Percentiles rank a stretch among this genome's conserved stretches.
Evolutionary conservation across 2,113 vertebrate species (phyloP).

Genomic region (Neodon shergylaensis): DNA sequence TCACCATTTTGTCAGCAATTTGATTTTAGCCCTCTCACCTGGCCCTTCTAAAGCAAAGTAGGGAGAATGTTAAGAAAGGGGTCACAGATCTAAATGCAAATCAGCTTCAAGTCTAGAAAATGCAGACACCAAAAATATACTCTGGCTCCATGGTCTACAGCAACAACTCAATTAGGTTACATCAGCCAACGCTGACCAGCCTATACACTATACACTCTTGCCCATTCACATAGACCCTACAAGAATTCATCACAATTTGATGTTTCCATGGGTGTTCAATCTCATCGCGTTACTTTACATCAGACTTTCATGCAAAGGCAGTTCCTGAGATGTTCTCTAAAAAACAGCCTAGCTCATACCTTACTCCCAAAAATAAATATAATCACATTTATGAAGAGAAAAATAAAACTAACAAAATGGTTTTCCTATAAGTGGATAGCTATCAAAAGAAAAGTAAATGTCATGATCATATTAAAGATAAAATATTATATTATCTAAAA

Average conservation of each 20-base stretch:
- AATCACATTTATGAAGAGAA: neutral
- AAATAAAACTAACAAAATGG: neutral
- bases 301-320: neutral
- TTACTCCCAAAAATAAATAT: neutral
- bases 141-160: neutral
- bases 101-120: neutral
- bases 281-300: neutral
- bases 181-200: neutral
- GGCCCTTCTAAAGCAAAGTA: neutral
- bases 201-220: neutral
- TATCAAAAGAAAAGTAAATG: neutral
- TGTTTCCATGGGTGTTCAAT: neutral
- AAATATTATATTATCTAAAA: neutral
- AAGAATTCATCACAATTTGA: neutral
- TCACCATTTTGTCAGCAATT: neutral
- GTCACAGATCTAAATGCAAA: neutral
- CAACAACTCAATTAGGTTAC: neutral
- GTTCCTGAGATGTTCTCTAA: neutral
- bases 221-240: neutral
- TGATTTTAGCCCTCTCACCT: neutral
- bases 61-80: neutral
- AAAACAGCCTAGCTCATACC: neutral
- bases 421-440: neutral
- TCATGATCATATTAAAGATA: neutral
- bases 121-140: neutral